Base-by-base conservation (phyloP, 2,888 invertebrate species). In the Pseudococcus jackbeardsleyi region DNA sequence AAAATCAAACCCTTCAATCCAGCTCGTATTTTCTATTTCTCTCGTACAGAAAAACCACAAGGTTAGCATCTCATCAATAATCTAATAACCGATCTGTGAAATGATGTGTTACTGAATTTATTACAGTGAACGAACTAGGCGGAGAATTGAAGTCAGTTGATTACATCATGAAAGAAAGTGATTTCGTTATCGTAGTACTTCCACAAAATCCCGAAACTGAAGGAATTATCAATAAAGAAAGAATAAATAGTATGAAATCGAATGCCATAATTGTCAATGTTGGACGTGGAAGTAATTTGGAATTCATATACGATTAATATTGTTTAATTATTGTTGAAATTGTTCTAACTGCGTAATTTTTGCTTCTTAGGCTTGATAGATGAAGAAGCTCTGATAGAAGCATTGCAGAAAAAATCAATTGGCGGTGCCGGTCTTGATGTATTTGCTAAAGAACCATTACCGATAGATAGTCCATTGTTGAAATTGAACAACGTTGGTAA, bases 401-500 rank as follows among this genome's bases (percentile, higher is more conserved):
- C 98, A 0, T 92, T 99, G 85, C 94, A 94, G 90, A 93, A 92
- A 64, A 94, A 94, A 0, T 93, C 93, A 89, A 98, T 98, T 89
- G 95, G 95, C 91, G 96, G 96, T 0, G 98, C 98, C 0, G 98
- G 98, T 0, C 92, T 99, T 2, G 98, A 99, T 91, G 98, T 98
- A 4, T 96, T 96, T 90, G 94, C 94, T 0, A 98, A 98, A 0
- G 98, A 99, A 91, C 98, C 98, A 0, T 91, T 99, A 88, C 96
- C 97, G 0, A 91, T 93, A 9, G 94, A 95, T 91, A 94, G 96
- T 91, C 95, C 95, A 88, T 92, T 98, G n/a, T 91, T 96, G 17
- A 94, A 93, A 42, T 92, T 98, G 50, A 94, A 95, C 4, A 98
- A 98, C 92, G 95, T 95, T 91, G 95, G 97, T 97, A 91, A 92